Percentiles rank a stretch among this genome's conserved stretches.
phyloP scores from a whole-genome alignment of 1,140 invertebrate genomes.

The Cydia amplana region DNA sequence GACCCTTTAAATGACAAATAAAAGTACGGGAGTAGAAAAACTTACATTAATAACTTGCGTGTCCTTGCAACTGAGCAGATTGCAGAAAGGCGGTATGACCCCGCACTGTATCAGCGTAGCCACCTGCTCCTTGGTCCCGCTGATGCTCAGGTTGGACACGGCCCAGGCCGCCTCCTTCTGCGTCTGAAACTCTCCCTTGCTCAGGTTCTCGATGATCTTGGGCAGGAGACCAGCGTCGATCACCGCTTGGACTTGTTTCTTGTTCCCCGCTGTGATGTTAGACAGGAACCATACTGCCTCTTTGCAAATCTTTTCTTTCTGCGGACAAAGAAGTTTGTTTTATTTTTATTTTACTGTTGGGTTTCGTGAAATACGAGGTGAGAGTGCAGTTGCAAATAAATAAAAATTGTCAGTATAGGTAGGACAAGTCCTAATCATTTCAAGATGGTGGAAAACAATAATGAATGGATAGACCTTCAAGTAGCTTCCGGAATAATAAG shows the following conservation, averaged over 20 bases:
- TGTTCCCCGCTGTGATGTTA: conserved; percentile 99
- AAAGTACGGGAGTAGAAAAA: too few species aligned
- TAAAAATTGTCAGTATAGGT: too few species aligned
- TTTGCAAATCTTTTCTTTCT: conserved; percentile 88
- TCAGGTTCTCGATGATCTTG: conserved; percentile 95
- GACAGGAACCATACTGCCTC: conserved; percentile 99
- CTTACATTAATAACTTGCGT: conserved; percentile 85
- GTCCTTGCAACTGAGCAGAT: conserved; percentile 93
- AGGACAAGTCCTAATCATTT: background rate
- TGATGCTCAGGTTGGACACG: conserved; percentile 98
- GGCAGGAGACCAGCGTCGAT: conserved; percentile 97
- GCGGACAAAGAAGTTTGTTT: conserved; percentile 32
- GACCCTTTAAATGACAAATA: too few species aligned
- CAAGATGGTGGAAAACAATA: background rate
- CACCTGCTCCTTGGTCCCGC: conserved; percentile 95
- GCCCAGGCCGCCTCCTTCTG: conserved; percentile 99
- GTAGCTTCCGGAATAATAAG: background rate
- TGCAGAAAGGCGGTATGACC: conserved; percentile 95
- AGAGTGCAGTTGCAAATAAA: background rate
- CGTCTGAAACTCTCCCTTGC: conserved; percentile 98
- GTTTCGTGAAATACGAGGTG: background rate
- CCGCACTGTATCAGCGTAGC: conserved; percentile 92
- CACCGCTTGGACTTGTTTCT: conserved; percentile 97
- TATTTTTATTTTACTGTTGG: background rate
- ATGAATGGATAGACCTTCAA: background rate